Conservation (phyloP, 2,113 vertebrate genomes). For the Elachura formosa region DNA sequence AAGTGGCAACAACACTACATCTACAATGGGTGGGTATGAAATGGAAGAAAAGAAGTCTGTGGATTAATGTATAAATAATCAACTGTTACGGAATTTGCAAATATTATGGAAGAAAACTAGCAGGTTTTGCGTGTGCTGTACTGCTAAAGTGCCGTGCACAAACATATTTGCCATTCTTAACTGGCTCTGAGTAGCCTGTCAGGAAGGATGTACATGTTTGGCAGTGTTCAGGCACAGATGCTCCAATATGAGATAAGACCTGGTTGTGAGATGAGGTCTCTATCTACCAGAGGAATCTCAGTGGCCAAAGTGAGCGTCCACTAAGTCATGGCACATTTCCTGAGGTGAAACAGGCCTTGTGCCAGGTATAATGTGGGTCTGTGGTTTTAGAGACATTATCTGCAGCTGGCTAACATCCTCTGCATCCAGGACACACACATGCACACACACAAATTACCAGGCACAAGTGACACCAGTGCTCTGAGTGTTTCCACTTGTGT, state of each 20-base stretch:
- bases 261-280: slow-evolving; percentile 17
- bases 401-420: neutral
- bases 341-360: neutral
- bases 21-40: slow-evolving; percentile 27
- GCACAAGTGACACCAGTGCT: neutral
- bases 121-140: neutral
- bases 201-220: slow-evolving; percentile 46
- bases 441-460: neutral
- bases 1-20: slow-evolving; percentile 41
- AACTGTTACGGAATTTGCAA: slow-evolving; percentile 20
- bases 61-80: slow-evolving; percentile 41
- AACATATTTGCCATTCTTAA: slow-evolving; percentile 30
- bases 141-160: neutral
- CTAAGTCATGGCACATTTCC: neutral
- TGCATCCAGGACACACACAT: neutral
- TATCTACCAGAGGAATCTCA: neutral
- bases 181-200: slow-evolving; percentile 13
- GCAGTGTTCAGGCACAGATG: slow-evolving; percentile 40
- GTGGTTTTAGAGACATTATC: neutral
- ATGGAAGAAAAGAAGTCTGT: slow-evolving; percentile 38
- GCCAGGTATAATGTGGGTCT: neutral
- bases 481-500: neutral
- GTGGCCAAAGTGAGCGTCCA: neutral
- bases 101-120: slow-evolving; percentile 25
- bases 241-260: neutral